Evolutionary conservation across 1,140 invertebrate species (phyloP).

Genomic region (Achroia grisella): DNA sequence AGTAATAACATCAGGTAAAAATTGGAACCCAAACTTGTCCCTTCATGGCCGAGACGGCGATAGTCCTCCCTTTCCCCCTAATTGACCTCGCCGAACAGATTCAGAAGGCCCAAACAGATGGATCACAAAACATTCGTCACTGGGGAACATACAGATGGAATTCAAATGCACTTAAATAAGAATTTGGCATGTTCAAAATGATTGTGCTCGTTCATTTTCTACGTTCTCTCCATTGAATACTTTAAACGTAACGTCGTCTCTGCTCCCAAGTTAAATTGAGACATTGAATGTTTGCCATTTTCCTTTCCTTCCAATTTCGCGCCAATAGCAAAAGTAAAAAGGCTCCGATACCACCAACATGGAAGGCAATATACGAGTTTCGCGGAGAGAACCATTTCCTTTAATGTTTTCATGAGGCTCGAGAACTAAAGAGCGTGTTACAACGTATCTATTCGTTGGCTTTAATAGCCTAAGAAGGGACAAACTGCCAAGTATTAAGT

Average conservation of each 20-base stretch:
- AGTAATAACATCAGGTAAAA: conserved; percentile 68
- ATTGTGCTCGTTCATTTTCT: conserved; percentile 37
- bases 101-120: conserved; percentile 27
- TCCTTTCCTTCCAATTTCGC: conserved; percentile 56
- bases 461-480: conserved; percentile 62
- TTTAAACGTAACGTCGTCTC: conserved; percentile 38
- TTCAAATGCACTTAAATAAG: conserved; percentile 27
- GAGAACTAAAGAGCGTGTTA: conserved; percentile 64
- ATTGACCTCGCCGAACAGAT: conserved; percentile 40
- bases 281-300: conserved; percentile 63
- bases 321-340: conserved; percentile 60
- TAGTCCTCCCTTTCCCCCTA: conserved; percentile 42
- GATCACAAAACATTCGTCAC: conserved; percentile 34
- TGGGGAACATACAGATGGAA: conserved; percentile 32
- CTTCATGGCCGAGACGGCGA: conserved; percentile 32
- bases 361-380: conserved; percentile 51
- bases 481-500: conserved; percentile 65
- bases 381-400: conserved; percentile 48
- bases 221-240: conserved; percentile 28
- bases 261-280: conserved; percentile 52
- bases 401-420: conserved; percentile 67
- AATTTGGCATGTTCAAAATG: conserved; percentile 44
- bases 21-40: conserved; percentile 50
- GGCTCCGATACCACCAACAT: conserved; percentile 51
- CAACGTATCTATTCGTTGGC: conserved; percentile 59